A percentile compares a stretch with the other conserved stretches of the same genome.
phyloP scores from a whole-genome alignment of 2,113 vertebrate genomes.

The Eubucco bourcierii region DNA sequence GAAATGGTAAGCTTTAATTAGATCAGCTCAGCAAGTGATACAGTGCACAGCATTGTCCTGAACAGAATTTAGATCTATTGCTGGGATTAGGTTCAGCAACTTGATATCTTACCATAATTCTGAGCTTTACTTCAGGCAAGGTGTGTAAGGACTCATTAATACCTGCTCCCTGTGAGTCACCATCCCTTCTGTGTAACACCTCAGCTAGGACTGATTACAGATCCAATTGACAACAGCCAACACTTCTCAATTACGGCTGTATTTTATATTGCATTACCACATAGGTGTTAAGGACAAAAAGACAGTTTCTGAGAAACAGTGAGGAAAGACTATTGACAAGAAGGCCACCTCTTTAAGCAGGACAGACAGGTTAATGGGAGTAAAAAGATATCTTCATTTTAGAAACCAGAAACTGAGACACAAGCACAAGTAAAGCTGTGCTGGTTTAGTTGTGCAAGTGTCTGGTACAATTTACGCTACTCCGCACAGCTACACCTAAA shows the following conservation, averaged over 20 bases:
- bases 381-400: neutral
- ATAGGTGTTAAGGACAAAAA: neutral
- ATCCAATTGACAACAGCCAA: neutral
- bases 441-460: neutral
- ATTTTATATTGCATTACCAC: neutral
- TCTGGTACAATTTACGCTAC: neutral
- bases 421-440: neutral
- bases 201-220: neutral
- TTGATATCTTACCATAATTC: neutral
- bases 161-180: neutral
- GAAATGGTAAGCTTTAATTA: neutral
- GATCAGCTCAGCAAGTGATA: neutral
- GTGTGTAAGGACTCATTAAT: neutral
- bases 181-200: neutral
- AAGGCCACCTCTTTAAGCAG: neutral
- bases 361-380: neutral
- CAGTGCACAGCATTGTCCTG: neutral
- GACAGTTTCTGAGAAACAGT: neutral
- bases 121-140: neutral
- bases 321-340: neutral
- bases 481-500: neutral
- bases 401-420: neutral
- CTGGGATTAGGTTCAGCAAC: neutral
- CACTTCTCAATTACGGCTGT: neutral
- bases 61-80: neutral